Evolutionary conservation across 1,140 invertebrate species (phyloP).

Genomic region (Asobara japonica): DNA sequence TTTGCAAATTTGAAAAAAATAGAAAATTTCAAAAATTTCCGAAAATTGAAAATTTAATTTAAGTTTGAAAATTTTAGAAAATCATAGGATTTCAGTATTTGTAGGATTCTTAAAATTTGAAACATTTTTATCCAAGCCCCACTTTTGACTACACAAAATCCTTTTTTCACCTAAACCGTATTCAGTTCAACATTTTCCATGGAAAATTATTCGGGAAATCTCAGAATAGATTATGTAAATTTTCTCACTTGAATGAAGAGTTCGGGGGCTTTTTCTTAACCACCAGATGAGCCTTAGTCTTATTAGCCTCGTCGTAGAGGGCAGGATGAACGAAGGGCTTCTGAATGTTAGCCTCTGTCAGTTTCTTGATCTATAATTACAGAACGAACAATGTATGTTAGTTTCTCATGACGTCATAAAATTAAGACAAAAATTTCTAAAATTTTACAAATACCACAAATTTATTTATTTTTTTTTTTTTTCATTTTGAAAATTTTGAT

Average conservation of each 20-base stretch:
- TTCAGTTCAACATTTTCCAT: too few species aligned
- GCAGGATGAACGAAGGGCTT: slow-evolving; percentile 18
- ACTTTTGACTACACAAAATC: too few species aligned
- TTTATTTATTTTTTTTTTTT: too few species aligned
- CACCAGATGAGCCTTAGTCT: not conserved
- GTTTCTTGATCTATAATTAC: not conserved
- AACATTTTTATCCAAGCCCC: too few species aligned
- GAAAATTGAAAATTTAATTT: not conserved
- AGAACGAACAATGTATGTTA: not conserved
- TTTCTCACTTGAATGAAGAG: slow-evolving; percentile 2
- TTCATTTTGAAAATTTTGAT: too few species aligned
- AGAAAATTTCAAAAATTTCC: not conserved
- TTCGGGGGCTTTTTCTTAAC: not conserved
- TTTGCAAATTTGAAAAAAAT: too few species aligned
- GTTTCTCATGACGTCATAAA: too few species aligned
- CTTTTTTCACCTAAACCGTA: too few species aligned
- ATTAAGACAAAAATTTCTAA: too few species aligned
- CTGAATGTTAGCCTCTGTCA: slow-evolving; percentile 3
- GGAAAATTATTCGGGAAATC: too few species aligned
- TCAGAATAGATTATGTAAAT: not conserved
- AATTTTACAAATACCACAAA: not conserved
- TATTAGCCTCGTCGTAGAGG: not conserved
- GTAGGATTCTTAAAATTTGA: too few species aligned
- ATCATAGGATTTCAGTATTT: not conserved
- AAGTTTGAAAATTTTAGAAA: not conserved